Conservation (phyloP, 2,113 vertebrate species). For the Platysternon megacephalum region DNA sequence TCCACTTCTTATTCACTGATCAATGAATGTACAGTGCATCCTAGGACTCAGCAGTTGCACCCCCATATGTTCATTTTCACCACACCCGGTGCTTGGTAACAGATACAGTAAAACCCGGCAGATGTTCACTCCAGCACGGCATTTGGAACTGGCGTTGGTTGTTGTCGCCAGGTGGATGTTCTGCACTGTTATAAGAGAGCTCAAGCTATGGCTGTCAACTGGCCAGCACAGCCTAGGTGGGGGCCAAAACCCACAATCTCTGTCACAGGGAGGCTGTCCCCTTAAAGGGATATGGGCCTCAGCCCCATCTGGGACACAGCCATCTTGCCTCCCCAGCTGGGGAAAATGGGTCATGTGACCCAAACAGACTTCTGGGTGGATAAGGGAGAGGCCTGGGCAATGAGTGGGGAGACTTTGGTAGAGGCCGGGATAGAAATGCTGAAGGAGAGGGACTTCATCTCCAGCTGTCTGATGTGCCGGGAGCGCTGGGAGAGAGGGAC, state of each 20-base stretch:
- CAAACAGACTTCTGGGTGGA: too few relatives aligned
- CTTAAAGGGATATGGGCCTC: too few relatives aligned
- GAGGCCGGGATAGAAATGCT: too few relatives aligned
- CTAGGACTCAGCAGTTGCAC: background rate
- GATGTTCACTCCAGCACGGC: background rate
- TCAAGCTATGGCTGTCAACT: fast-evolving
- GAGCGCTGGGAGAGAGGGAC: too few relatives aligned
- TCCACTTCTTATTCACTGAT: background rate
- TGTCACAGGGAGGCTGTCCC: too few relatives aligned
- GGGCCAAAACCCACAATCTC: background rate
- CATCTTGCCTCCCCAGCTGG: too few relatives aligned
- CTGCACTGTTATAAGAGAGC: background rate
- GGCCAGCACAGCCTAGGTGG: background rate
- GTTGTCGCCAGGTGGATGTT: background rate
- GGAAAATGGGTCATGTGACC: too few relatives aligned
- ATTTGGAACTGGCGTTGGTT: background rate
- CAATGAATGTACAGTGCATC: background rate
- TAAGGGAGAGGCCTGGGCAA: too few relatives aligned
- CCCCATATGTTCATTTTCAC: background rate
- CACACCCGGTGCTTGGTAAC: background rate
- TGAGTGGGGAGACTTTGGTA: too few relatives aligned
- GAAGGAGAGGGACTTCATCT: too few relatives aligned
- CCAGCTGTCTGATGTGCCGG: too few relatives aligned
- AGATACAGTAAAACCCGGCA: background rate
- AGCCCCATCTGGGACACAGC: too few relatives aligned